A percentile compares a stretch with the other conserved stretches of the same genome.
These are phyloP conservation scores for Chamaetylas fuelleborni DNA, from an alignment of 2,113 vertebrate species.

Conservation along the genomic window DNA sequence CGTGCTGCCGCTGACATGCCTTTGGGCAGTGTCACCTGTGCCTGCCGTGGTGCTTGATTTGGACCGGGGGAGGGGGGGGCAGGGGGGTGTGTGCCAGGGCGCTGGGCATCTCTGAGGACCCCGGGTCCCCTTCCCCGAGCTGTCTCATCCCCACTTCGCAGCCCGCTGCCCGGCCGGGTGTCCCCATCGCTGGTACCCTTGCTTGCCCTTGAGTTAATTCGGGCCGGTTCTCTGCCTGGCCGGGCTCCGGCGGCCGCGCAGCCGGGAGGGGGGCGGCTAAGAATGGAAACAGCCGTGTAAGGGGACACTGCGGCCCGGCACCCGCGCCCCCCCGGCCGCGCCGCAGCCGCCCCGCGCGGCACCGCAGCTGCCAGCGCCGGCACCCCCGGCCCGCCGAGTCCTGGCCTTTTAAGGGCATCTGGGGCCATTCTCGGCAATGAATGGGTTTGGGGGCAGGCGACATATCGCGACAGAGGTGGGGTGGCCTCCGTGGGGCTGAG, in stretches of 20 bases:
- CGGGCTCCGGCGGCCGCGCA: constrained; percentile 40
- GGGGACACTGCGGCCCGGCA: constrained; percentile 62
- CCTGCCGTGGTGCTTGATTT: accelerated
- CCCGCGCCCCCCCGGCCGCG: background rate
- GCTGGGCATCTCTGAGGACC: background rate
- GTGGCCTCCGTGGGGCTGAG: accelerated
- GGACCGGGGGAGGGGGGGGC: background rate
- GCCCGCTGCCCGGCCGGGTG: background rate
- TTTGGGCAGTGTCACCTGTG: background rate
- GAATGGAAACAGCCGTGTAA: constrained; percentile 82
- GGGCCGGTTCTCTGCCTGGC: constrained; percentile 61
- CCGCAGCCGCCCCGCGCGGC: constrained; percentile 68
- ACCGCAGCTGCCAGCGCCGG: background rate
- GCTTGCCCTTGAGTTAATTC: constrained; percentile 85
- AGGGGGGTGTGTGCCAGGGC: accelerated
- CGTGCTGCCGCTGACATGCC: background rate
- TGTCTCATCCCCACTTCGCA: accelerated
- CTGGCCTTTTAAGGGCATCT: constrained; percentile 80
- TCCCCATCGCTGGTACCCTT: constrained; percentile 69
- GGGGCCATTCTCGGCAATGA: constrained; percentile 23
- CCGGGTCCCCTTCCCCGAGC: background rate
- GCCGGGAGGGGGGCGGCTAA: constrained; percentile 73
- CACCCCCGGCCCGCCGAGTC: constrained; percentile 27
- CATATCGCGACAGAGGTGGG: accelerated
- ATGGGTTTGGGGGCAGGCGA: background rate